Evolutionary conservation across 2,888 invertebrate genomes (phyloP).

Genomic region (Zaprionus obscuricornis): DNA sequence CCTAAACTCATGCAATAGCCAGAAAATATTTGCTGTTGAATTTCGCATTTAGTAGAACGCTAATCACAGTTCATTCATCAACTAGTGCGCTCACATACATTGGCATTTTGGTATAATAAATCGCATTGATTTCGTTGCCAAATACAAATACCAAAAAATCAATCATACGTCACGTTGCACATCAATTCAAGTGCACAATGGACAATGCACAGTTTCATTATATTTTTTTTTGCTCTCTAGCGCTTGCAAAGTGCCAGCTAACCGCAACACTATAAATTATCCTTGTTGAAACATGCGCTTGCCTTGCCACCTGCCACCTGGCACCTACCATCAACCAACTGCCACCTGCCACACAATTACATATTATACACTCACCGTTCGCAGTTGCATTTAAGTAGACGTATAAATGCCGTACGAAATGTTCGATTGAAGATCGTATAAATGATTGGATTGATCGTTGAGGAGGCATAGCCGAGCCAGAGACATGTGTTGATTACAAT

Average conservation of each 20-base stretch:
- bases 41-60: too few relatives aligned
- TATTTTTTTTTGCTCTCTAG: background rate
- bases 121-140: slow-evolving; percentile 33
- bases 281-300: background rate
- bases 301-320: background rate
- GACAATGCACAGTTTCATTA: slow-evolving; percentile 6
- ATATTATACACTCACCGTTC: slow-evolving; percentile 86
- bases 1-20: too few relatives aligned
- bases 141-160: slow-evolving; percentile 48
- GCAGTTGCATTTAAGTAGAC: slow-evolving; percentile 90
- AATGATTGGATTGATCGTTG: slow-evolving; percentile 96
- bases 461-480: slow-evolving; percentile 96
- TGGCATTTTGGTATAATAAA: slow-evolving; percentile 23
- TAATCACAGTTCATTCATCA: slow-evolving; percentile 43
- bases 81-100: slow-evolving; percentile 13
- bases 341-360: background rate
- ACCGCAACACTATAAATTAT: slow-evolving; percentile 41
- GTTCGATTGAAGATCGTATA: slow-evolving; percentile 96
- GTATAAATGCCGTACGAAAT: slow-evolving; percentile 93
- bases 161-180: slow-evolving; percentile 73
- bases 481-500: slow-evolving; percentile 89
- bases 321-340: background rate
- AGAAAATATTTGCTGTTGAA: too few relatives aligned
- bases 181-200: slow-evolving; percentile 41
- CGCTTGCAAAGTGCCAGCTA: background rate